Conservation (phyloP, 2,888 invertebrate species). For the Hirtodrosophila trivittata region DNA sequence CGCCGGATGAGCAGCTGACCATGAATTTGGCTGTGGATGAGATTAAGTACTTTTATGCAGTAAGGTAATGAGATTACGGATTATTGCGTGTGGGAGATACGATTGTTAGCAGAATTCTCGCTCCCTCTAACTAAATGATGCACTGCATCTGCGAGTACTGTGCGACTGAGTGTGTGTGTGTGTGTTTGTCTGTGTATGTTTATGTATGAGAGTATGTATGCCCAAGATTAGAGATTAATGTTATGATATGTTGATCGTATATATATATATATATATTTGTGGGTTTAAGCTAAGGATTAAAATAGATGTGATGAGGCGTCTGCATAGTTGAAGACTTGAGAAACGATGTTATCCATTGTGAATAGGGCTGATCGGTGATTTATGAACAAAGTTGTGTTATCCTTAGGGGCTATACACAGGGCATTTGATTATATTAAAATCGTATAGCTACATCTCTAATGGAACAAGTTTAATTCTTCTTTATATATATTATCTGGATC, state of each 20-base stretch:
- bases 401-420: slow-evolving; percentile 32
- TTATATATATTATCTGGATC: no score
- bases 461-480: no score
- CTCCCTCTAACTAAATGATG: slow-evolving; percentile 43
- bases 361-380: slow-evolving; percentile 21
- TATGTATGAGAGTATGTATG: background rate
- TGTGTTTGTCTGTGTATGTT: background rate
- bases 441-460: background rate
- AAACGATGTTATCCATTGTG: slow-evolving; percentile 16
- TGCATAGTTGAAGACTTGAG: slow-evolving; percentile 5
- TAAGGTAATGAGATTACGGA: slow-evolving; percentile 81
- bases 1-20: slow-evolving; percentile 58
- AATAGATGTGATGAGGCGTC: no score
- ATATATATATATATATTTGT: no score
- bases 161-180: no score
- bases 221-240: background rate
- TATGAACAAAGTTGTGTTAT: slow-evolving; percentile 17
- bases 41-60: slow-evolving; percentile 84
- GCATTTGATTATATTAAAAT: background rate
- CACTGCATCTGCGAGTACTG: no score
- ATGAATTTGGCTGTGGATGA: slow-evolving; percentile 79
- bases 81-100: slow-evolving; percentile 24
- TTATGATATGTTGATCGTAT: background rate
- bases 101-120: slow-evolving; percentile 39
- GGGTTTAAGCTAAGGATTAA: no score